Evolutionary conservation across 2,888 invertebrate species (phyloP), one percentile per base, ranked within the genome.

Genomic region (Allophyes oxyacanthae): DNA sequence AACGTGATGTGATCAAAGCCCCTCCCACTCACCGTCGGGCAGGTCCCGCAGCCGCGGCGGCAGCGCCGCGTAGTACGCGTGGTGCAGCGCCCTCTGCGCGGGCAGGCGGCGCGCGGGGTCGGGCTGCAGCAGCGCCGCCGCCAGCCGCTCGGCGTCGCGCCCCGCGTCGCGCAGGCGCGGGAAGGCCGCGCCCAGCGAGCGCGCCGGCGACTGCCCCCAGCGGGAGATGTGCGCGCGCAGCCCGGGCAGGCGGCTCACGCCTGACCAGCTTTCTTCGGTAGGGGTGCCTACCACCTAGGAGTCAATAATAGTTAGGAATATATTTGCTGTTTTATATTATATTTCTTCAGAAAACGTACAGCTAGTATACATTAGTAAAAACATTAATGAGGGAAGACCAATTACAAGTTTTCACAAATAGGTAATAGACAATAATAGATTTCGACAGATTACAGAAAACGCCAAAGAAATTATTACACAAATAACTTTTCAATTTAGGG

Each of bases 201-300:
- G 96, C 78, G 96, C 94, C 75, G 96, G 95, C 90, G 97, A 96
- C 86, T 95, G 95, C 81, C 96, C 96, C 95, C 91, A 83, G 32
- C 91, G 83, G 15, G 86, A 20, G 75, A 86, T 81, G 93, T 97
- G 97, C 76, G 96, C 95, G 81, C 96, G 96, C 87, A 98, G 98
- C 65, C 98, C 97, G 10, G 98, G 97, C 82, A 98, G 95, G 75
- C 97, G 96, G 50, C 97, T 96, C 55, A 99, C 98, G 59, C 99
- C 98, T 64, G 96, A 95, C 99, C 99, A 99, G 79, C 97, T 97
- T 73, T 98, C 97, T 89, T 99, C 98, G 10, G 97, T 97, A 20
- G 99, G 99, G 38, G 99, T 98, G 72, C 99, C 99, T 76, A 99
- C 95, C 78, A 98, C 96, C 96, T 97, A 86, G 0, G 4, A 11